phyloP scores from a whole-genome alignment of 2,113 vertebrate genomes.

The Hyaena hyaena region DNA sequence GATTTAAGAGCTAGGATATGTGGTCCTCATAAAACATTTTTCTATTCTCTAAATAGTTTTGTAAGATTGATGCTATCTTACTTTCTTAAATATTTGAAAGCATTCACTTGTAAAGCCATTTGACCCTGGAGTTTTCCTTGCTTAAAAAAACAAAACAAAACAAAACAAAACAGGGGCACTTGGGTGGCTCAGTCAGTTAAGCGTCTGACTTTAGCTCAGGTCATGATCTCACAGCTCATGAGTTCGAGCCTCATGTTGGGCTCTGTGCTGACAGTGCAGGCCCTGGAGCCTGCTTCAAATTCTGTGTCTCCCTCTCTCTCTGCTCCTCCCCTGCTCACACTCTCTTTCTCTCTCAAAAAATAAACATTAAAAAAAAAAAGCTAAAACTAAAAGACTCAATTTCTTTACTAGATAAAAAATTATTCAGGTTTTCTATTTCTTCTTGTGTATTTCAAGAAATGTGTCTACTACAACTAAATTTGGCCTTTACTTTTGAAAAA shows the following conservation, averaged over 20 bases:
- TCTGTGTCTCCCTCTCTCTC: too few species aligned
- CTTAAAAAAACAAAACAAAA: neutral
- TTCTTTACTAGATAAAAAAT: conserved; percentile 2
- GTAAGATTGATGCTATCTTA: neutral
- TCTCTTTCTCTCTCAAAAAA: too few species aligned
- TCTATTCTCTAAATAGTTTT: neutral
- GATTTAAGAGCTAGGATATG: neutral
- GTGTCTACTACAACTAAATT: neutral
- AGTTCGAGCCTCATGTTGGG: too few species aligned
- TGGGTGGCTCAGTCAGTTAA: too few species aligned
- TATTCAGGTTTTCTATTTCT: conserved; percentile 15
- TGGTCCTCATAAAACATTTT: neutral
- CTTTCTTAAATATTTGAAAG: neutral
- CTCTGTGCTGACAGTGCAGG: too few species aligned
- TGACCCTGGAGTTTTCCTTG: neutral
- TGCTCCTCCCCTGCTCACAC: too few species aligned
- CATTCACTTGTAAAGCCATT: neutral
- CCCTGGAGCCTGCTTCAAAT: too few species aligned
- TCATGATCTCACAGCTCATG: too few species aligned
- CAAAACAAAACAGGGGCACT: too few species aligned
- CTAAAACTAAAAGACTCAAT: neutral
- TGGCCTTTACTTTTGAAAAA: neutral
- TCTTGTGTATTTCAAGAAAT: neutral
- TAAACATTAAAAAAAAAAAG: neutral
- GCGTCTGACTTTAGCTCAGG: too few species aligned